phyloP scores from a whole-genome alignment of 2,797 vertebrate genomes.

The Australoheros facetus region DNA sequence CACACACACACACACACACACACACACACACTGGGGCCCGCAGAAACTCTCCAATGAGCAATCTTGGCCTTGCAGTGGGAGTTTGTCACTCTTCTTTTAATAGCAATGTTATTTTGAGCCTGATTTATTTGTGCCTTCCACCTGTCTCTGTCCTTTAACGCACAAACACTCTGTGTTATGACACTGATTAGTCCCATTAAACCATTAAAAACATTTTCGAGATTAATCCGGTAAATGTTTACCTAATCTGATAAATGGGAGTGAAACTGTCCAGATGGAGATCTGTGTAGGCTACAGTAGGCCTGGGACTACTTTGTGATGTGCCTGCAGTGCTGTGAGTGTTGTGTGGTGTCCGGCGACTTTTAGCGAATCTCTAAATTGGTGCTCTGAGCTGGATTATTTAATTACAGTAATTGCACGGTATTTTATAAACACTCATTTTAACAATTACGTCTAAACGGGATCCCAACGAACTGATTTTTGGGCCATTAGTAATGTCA shows the following conservation, averaged over 20 bases:
- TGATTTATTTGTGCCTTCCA: not conserved
- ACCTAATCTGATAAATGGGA: slow-evolving; percentile 71
- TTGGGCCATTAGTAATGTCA: slow-evolving; percentile 39
- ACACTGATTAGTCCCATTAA: slow-evolving; percentile 43
- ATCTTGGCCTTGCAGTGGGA: not conserved
- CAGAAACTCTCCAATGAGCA: not conserved
- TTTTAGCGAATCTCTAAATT: slow-evolving; percentile 42
- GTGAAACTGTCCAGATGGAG: slow-evolving; percentile 74
- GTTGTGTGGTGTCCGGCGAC: not conserved
- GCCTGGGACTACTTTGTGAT: slow-evolving; percentile 38
- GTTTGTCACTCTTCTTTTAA: slow-evolving; percentile 38
- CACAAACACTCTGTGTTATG: slow-evolving; percentile 5
- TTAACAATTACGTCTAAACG: slow-evolving; percentile 54
- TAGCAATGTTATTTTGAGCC: slow-evolving; percentile 27
- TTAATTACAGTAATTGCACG: slow-evolving; percentile 70
- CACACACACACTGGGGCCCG: not conserved
- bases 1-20: slow-evolving; percentile 9
- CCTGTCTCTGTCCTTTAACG: slow-evolving; percentile 3
- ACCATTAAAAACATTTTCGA: slow-evolving; percentile 36
- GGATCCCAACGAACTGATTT: slow-evolving; percentile 52
- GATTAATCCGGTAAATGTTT: slow-evolving; percentile 71
- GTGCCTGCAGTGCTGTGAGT: slow-evolving; percentile 14
- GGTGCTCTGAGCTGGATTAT: slow-evolving; percentile 63
- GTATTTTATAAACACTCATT: slow-evolving; percentile 59
- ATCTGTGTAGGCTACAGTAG: slow-evolving; percentile 33